These are phyloP conservation scores for Oasisia sp. DNA, from an alignment of 2,888 invertebrate genomes.

Conservation along the genomic window DNA sequence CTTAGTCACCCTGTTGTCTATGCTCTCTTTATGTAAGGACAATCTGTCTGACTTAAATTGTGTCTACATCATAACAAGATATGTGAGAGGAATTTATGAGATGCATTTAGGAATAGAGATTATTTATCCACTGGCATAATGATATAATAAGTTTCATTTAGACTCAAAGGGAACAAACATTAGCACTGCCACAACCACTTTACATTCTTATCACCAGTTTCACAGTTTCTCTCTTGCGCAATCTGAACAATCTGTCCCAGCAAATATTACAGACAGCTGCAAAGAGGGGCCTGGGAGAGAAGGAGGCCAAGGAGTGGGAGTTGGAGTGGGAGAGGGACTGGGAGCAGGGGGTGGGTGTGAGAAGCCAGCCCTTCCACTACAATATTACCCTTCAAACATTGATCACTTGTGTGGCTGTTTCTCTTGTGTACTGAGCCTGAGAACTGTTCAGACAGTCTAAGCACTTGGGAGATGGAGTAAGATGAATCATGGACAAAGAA, in stretches of 20 bases:
- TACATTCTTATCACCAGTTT: background rate
- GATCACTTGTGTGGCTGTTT: background rate
- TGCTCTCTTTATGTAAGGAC: too few relatives aligned
- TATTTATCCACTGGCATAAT: too few relatives aligned
- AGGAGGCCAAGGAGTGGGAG: background rate
- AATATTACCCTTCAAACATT: background rate
- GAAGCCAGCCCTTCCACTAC: background rate
- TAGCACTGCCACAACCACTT: background rate
- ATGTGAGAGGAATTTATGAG: too few relatives aligned
- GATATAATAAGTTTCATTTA: too few relatives aligned
- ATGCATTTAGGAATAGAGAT: too few relatives aligned
- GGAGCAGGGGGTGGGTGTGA: background rate
- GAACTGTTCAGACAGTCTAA: background rate
- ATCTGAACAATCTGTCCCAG: background rate
- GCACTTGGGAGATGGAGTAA: background rate
- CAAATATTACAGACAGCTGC: background rate
- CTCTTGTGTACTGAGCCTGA: background rate
- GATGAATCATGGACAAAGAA: background rate
- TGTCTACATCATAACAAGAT: too few relatives aligned
- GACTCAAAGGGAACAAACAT: background rate
- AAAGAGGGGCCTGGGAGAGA: background rate
- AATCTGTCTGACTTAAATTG: too few relatives aligned
- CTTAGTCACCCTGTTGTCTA: too few relatives aligned
- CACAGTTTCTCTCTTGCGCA: background rate
- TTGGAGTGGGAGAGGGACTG: background rate